These are phyloP conservation scores for Chloroclystis v-ata DNA, from an alignment of 2,888 invertebrate species.

Conservation along the genomic window DNA sequence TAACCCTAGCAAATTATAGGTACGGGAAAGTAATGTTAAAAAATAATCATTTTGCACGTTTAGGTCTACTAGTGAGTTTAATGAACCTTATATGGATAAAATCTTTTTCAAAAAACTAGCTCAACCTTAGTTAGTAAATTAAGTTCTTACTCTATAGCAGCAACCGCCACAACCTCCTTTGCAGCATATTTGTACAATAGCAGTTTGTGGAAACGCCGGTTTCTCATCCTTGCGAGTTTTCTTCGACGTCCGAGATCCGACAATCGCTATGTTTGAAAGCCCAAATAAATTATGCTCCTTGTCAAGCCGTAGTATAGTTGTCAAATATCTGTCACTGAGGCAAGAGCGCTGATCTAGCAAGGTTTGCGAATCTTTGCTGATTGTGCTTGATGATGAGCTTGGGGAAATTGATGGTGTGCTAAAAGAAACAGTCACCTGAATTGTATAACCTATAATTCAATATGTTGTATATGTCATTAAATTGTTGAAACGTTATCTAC, in stretches of 20 bases:
- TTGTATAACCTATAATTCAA: too few relatives aligned
- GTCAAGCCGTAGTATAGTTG: slow-evolving; percentile 63
- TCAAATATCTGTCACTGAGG: slow-evolving; percentile 53
- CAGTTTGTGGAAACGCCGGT: slow-evolving; percentile 62
- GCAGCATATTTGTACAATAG: slow-evolving; percentile 66
- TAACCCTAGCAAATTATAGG: too few relatives aligned
- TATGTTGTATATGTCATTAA: too few relatives aligned
- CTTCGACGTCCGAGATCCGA: slow-evolving; percentile 44
- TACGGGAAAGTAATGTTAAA: too few relatives aligned
- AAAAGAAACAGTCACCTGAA: slow-evolving; percentile 33
- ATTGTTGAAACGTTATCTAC: too few relatives aligned
- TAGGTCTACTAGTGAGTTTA: too few relatives aligned
- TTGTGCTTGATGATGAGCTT: slow-evolving; percentile 41
- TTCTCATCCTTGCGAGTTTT: slow-evolving; percentile 48
- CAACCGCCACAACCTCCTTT: slow-evolving; percentile 31
- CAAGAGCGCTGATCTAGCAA: slow-evolving; percentile 30
- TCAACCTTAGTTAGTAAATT: too few relatives aligned
- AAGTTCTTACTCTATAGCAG: slow-evolving; percentile 32
- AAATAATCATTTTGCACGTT: too few relatives aligned
- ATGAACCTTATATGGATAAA: too few relatives aligned
- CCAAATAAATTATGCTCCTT: slow-evolving; percentile 70
- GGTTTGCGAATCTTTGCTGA: slow-evolving; percentile 44
- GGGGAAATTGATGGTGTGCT: slow-evolving; percentile 55
- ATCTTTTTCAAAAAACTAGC: too few relatives aligned
- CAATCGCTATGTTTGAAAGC: slow-evolving; percentile 58